Conservation (phyloP, 2,888 invertebrate species). For the Chaitophorus viminalis region DNA sequence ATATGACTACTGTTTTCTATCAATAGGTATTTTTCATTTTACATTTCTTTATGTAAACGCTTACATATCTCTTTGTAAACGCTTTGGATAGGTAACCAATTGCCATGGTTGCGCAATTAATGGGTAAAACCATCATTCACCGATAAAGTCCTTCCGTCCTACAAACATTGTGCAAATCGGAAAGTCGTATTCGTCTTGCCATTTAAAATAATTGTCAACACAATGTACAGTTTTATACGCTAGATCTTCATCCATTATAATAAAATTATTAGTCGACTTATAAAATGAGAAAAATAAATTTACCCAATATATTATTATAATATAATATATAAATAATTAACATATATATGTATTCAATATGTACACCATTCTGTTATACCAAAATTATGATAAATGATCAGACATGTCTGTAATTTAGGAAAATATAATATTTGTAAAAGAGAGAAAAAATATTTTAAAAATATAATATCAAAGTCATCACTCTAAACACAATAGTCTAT, state of each 20-base stretch:
- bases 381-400: background rate
- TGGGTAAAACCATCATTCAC: conserved; percentile 9
- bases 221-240: background rate
- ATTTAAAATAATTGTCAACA: conserved; percentile 14
- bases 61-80: conserved; percentile 6
- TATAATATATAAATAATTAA: background rate
- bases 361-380: background rate
- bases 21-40: conserved; percentile 48
- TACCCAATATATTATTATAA: background rate
- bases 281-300: background rate
- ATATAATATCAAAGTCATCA: background rate
- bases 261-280: background rate
- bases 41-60: conserved; percentile 28
- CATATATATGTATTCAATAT: background rate
- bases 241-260: conserved; percentile 5
- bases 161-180: background rate
- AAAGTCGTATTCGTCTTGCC: background rate
- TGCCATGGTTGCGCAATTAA: conserved; percentile 29
- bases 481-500: background rate
- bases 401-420: background rate
- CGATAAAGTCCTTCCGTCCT: background rate
- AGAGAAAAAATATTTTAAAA: background rate
- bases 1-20: conserved; percentile 38
- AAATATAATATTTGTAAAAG: conserved; percentile 17
- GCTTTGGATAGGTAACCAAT: conserved; percentile 13